Evolutionary conservation across 2,888 invertebrate genomes (phyloP).

Genomic region (Portevinia maculata): DNA sequence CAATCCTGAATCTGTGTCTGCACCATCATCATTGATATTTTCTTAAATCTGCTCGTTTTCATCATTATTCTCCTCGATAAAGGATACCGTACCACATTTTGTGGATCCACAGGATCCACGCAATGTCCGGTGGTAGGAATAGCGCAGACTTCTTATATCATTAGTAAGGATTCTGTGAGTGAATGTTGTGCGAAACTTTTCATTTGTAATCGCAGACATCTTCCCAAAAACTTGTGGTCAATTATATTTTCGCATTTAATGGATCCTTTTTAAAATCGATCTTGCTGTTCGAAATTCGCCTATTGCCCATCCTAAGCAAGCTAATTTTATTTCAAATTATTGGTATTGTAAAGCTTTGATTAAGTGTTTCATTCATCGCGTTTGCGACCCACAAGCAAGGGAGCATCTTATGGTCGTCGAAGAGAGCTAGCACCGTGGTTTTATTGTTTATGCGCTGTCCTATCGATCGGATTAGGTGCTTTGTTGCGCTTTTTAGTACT

Average conservation of each 20-base stretch:
- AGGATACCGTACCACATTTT: neutral
- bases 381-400: slow-evolving; percentile 3
- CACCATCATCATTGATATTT: neutral
- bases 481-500: neutral
- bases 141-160: neutral
- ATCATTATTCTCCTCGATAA: neutral
- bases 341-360: neutral
- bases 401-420: slow-evolving; percentile 9
- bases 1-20: neutral
- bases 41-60: neutral
- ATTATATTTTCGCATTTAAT: neutral
- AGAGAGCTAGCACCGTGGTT: neutral
- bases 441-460: neutral
- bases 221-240: neutral
- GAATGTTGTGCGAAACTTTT: neutral
- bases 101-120: neutral
- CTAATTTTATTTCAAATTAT: neutral
- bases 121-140: neutral
- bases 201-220: neutral
- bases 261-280: neutral
- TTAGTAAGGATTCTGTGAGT: neutral
- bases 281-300: neutral
- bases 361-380: neutral
- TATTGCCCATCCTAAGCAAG: neutral
- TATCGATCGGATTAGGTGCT: slow-evolving; percentile 1